Base-by-base conservation (phyloP, 2,113 vertebrate genomes). In the Hippopotamus amphibius region DNA sequence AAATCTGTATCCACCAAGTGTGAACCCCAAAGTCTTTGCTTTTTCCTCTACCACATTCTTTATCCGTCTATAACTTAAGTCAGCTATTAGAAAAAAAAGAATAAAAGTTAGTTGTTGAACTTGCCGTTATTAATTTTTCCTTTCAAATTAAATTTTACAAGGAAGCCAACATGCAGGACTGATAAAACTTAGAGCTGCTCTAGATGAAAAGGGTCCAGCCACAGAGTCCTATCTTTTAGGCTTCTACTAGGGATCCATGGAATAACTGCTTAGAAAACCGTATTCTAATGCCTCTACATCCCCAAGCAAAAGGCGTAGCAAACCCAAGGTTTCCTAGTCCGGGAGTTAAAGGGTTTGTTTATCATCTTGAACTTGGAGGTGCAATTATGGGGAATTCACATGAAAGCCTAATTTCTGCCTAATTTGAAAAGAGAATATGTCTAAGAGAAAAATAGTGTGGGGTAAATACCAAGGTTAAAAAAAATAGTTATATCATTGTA, bases 101-200 rank as follows among this genome's bases (percentile, higher is more conserved):
- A 15, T 37, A 55, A 50, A 37, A 55, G 11, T 4, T 37, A 61
- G 28, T 87, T 88, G 26, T 88, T 69, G 46, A 90, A 76, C 37
- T 65, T 24, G 24, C 59, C 66, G 76, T 8, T 63, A 66, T 87
- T 90, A 90, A 22, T 33, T 72, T 77, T 76, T 46, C 46, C 14
- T 83, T 96, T 72, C 17, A 84, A 82, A 81, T 88, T 77, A 92
- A 76, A 68, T 95, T 97, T 93, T 96, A 71, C 6, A 86, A 91
- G 68, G 15, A 85, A 93, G 22, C 33, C 28, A 24, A 48, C 90
- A 50, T 26, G 10, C 71, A 69, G 15, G 86, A 86, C 19, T 86
- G n/a, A 61, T 90, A 77, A 97, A 96, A 88, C 69, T 81, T 21
- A 83, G 48, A 74, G 14, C 30, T 87, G 1, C 19, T 93, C 1